phyloP scores from a whole-genome alignment of 2,113 vertebrate genomes.

The Panthera leo region DNA sequence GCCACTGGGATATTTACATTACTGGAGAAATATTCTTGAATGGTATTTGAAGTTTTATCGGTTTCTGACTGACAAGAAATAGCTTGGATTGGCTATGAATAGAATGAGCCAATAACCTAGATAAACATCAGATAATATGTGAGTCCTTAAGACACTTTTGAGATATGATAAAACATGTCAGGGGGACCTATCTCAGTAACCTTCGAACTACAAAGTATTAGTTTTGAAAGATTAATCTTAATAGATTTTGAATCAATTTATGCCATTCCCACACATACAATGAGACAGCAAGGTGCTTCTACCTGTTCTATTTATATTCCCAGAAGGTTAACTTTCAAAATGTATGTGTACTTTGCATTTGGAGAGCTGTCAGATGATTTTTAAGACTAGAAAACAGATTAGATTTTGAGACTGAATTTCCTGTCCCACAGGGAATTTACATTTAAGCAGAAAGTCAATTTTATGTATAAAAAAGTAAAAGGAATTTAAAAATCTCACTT shows the following conservation, averaged over 20 bases:
- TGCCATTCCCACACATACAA: conserved; percentile 45
- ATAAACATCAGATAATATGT: conserved; percentile 64
- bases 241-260: conserved; percentile 74
- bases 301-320: conserved; percentile 65
- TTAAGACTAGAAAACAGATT: conserved; percentile 70
- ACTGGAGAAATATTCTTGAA: conserved; percentile 42
- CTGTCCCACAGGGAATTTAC: conserved; percentile 52
- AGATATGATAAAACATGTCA: conserved; percentile 70
- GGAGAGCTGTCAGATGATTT: conserved; percentile 71
- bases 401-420: conserved; percentile 69
- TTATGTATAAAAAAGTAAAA: conserved; percentile 47
- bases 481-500: conserved; percentile 1
- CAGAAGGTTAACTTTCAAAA: conserved; percentile 67
- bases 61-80: conserved; percentile 57
- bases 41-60: conserved; percentile 69
- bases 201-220: conserved; percentile 66
- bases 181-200: conserved; percentile 66
- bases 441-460: conserved; percentile 47
- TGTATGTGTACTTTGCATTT: conserved; percentile 68
- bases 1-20: conserved; percentile 48
- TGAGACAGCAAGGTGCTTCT: conserved; percentile 57
- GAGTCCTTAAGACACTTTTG: conserved; percentile 72
- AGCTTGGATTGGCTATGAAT: conserved; percentile 53
- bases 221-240: conserved; percentile 77
- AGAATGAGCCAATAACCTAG: conserved; percentile 67